Evolutionary conservation across 1,140 invertebrate species (phyloP).

Genomic region (Megathymus violae): DNA sequence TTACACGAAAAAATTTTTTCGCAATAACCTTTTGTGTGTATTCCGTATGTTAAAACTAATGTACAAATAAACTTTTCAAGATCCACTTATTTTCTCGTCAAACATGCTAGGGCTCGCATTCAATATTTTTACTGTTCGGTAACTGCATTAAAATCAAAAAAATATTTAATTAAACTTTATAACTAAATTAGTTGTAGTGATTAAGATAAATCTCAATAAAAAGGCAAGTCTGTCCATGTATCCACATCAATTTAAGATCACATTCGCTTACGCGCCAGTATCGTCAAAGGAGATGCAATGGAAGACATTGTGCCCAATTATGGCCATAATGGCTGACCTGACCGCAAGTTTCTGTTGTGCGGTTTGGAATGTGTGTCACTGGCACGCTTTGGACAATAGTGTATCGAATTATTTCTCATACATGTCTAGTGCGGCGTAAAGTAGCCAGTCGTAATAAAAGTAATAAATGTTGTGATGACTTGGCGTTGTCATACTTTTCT

Average conservation of each 20-base stretch:
- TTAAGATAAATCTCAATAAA: slow-evolving; percentile 1
- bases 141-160: too few relatives aligned
- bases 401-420: not conserved
- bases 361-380: slow-evolving; percentile 2
- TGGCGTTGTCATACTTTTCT: not conserved
- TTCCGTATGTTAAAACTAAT: too few relatives aligned
- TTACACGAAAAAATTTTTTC: too few relatives aligned
- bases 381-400: slow-evolving; percentile 7
- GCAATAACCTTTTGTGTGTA: too few relatives aligned
- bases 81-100: too few relatives aligned
- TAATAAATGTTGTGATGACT: not conserved
- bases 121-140: too few relatives aligned
- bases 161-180: too few relatives aligned
- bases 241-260: not conserved
- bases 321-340: slow-evolving; percentile 13
- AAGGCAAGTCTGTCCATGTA: too few relatives aligned
- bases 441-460: not conserved
- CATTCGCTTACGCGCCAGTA: not conserved
- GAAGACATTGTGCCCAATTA: slow-evolving; percentile 10
- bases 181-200: too few relatives aligned
- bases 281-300: slow-evolving; percentile 3
- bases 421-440: not conserved
- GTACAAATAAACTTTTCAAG: too few relatives aligned
- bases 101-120: too few relatives aligned
- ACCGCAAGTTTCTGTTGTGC: slow-evolving; percentile 9